Evolutionary conservation across 2,888 invertebrate genomes (phyloP).

Genomic region (Clusia tigrina): DNA sequence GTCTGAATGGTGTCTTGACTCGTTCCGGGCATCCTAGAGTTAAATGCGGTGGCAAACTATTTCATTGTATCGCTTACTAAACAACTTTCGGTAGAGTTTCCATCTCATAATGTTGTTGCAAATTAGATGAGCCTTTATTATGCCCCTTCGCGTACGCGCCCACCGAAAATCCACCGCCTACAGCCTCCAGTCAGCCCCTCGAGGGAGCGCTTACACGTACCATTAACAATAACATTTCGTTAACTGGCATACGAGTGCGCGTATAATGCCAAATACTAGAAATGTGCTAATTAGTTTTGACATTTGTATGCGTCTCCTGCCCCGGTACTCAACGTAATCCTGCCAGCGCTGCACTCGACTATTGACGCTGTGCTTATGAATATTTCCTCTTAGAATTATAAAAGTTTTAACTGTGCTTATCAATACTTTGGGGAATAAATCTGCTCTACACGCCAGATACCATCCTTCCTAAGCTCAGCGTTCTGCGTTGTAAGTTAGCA

Average conservation of each 20-base stretch:
- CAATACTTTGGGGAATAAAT: constrained; percentile 4
- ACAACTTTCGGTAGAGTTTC: too few species aligned
- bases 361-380: constrained; percentile 5
- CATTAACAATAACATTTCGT: not conserved
- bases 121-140: not conserved
- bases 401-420: constrained; percentile 6
- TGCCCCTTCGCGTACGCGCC: too few species aligned
- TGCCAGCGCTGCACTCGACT: not conserved
- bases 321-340: not conserved
- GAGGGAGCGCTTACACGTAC: not conserved
- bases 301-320: not conserved
- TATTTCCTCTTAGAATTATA: not conserved
- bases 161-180: too few species aligned
- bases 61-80: too few species aligned
- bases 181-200: not conserved
- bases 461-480: not conserved
- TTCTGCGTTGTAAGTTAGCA: constrained; percentile 3
- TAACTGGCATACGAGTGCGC: not conserved
- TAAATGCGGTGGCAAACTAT: too few species aligned
- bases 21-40: too few species aligned
- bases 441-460: not conserved
- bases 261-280: not conserved
- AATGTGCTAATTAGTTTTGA: constrained; percentile 6
- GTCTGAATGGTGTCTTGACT: too few species aligned
- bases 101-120: not conserved